These are phyloP conservation scores for Dicyrtoma fusca DNA, from an alignment of 2,888 invertebrate species.

Conservation along the genomic window DNA sequence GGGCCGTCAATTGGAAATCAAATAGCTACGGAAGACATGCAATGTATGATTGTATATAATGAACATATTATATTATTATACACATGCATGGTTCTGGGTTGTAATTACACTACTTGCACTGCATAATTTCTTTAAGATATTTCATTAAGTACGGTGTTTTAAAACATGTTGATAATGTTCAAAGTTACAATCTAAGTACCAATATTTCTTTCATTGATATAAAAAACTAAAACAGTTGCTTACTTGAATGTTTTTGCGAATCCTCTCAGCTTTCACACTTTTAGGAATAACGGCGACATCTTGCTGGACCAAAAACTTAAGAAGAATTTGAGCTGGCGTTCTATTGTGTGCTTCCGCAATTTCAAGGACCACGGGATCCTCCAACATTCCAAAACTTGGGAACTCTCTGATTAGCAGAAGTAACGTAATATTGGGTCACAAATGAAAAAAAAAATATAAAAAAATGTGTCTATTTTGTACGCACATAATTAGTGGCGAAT, in stretches of 20 bases:
- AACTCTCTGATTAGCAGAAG: too few relatives aligned
- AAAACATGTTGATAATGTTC: too few relatives aligned
- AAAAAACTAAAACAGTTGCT: too few relatives aligned
- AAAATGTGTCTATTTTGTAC: too few relatives aligned
- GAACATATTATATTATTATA: background rate
- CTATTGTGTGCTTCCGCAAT: conserved; percentile 65
- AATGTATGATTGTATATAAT: background rate
- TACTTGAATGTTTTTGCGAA: conserved; percentile 75
- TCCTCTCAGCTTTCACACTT: conserved; percentile 72
- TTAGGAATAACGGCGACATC: conserved; percentile 80
- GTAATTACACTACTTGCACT: conserved; percentile 59
- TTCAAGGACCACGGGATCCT: conserved; percentile 59
- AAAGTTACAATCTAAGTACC: too few relatives aligned
- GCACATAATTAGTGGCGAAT: too few relatives aligned
- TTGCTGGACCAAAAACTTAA: conserved; percentile 74
- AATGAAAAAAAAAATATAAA: too few relatives aligned
- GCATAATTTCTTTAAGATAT: too few relatives aligned
- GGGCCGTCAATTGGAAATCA: conserved; percentile 69
- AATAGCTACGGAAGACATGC: conserved; percentile 61
- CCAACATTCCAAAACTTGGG: conserved; percentile 53
- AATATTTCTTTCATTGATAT: too few relatives aligned
- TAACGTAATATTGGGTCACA: too few relatives aligned
- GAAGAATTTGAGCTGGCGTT: conserved; percentile 74
- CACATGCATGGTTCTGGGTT: background rate
- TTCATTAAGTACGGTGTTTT: too few relatives aligned